These are phyloP conservation scores for Neoscelio sp. DNA, from an alignment of 2,888 invertebrate genomes.

Conservation along the genomic window DNA sequence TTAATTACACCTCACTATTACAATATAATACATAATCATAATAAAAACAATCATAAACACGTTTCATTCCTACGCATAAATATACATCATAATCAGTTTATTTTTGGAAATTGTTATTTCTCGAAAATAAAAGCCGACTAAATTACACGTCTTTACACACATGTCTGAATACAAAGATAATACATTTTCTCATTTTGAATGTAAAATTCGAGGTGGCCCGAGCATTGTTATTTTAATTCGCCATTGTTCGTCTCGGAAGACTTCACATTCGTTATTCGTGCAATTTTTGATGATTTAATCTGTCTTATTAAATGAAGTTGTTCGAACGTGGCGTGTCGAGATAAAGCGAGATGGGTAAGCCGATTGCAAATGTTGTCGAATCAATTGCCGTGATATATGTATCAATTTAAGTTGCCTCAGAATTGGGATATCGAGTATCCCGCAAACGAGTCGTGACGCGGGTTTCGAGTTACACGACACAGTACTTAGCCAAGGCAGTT, in stretches of 20 bases:
- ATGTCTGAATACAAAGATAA: slow-evolving; percentile 35
- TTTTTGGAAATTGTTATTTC: slow-evolving; percentile 6
- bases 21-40: neutral
- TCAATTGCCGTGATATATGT: slow-evolving; percentile 47
- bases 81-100: slow-evolving; percentile 22
- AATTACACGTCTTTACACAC: slow-evolving; percentile 36
- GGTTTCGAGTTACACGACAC: slow-evolving; percentile 41
- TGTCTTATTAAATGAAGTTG: slow-evolving; percentile 41
- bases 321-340: slow-evolving; percentile 1
- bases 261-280: slow-evolving; percentile 27
- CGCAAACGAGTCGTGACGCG: slow-evolving; percentile 50
- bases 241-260: slow-evolving; percentile 38
- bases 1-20: slow-evolving; percentile 9
- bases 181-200: slow-evolving; percentile 35
- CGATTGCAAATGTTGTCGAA: slow-evolving; percentile 27
- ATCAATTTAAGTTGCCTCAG: slow-evolving; percentile 33
- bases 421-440: slow-evolving; percentile 33
- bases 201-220: slow-evolving; percentile 21
- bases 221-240: slow-evolving; percentile 53
- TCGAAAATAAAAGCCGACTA: slow-evolving; percentile 22
- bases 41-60: slow-evolving; percentile 5
- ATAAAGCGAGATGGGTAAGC: slow-evolving; percentile 8
- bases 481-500: slow-evolving; percentile 46
- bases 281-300: slow-evolving; percentile 52
- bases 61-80: neutral